These are phyloP conservation scores for Lepidochrysops patricia DNA, from an alignment of 2,888 invertebrate species.

Conservation along the genomic window DNA sequence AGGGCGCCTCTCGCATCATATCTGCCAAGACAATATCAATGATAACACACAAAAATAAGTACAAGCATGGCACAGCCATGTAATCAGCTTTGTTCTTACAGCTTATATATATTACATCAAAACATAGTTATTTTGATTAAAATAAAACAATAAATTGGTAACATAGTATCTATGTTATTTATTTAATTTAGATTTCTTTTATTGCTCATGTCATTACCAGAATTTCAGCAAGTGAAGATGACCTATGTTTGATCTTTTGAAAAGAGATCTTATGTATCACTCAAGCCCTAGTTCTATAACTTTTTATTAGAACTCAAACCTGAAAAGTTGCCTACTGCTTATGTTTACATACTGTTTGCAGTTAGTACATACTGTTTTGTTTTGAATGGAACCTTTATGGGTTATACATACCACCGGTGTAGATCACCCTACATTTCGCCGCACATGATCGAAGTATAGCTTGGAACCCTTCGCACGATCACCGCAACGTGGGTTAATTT, in stretches of 20 bases:
- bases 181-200: no score
- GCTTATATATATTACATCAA: background rate
- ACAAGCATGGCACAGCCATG: background rate
- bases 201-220: no score
- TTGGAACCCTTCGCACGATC: constrained; percentile 29
- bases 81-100: background rate
- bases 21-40: constrained; percentile 70
- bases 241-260: no score
- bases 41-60: constrained; percentile 15
- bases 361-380: constrained; percentile 25
- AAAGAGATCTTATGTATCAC: background rate
- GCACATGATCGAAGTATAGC: constrained; percentile 32
- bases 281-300: background rate
- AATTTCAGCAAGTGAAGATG: no score
- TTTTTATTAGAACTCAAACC: background rate
- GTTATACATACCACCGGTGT: constrained; percentile 68
- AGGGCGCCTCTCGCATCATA: constrained; percentile 96
- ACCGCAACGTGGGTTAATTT: constrained; percentile 45
- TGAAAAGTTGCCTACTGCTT: background rate
- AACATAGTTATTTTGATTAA: background rate
- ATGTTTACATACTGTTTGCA: constrained; percentile 15
- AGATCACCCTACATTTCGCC: constrained; percentile 58
- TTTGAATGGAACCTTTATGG: constrained; percentile 47
- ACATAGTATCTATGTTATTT: background rate
- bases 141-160: background rate